Base-by-base conservation (phyloP, 2,888 invertebrate species). In the Pseudococcus jackbeardsleyi region DNA sequence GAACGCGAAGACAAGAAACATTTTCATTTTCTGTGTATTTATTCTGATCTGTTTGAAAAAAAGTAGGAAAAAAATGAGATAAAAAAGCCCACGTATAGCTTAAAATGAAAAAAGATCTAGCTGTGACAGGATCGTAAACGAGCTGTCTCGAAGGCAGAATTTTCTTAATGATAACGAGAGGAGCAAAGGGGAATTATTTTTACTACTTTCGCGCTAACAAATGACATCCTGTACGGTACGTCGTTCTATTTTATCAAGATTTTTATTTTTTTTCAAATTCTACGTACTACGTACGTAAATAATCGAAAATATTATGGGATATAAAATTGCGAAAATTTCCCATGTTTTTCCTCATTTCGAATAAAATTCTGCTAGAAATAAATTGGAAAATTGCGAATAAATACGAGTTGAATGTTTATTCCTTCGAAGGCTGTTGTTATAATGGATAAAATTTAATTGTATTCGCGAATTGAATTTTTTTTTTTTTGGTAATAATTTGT, bases 61-160 rank as follows among this genome's bases (percentile, higher is more conserved):
- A 50, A 42, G 9, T 0, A 12, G 12, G 12, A 12, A 50, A 50
- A 15, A 50, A 50, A 50, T 15, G 15, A 50, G 12, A 50, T 9
- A 50, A 50, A 15, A 50, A 50, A 12, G 48, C 15, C 48, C 48
- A 50, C 48, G 48, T 50, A 33, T 33, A 15, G 15, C 12, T 50
- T 50, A 15, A 50, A 50, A 50, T 15, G 48, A 50, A 50, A 50
- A 15, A 50, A 50, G 48, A 50, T 50, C 48, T 50, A 50, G 48
- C 48, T 50, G 48, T 50, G 48, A 50, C 48, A 50, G 48, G 12
- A 50, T 50, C 48, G 48, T 50, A 50, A 50, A 50, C 48, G 48
- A 50, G 48, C 48, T 54, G 54, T 54, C 54, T 54, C 54, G n/a
- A 17, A 54, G 54, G 54, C 54, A n/a, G 54, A 54, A 54, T 54